Percentiles rank a stretch among this genome's conserved stretches.
Conservation (phyloP, 2,113 vertebrate species). For the Hippopotamus amphibius region DNA sequence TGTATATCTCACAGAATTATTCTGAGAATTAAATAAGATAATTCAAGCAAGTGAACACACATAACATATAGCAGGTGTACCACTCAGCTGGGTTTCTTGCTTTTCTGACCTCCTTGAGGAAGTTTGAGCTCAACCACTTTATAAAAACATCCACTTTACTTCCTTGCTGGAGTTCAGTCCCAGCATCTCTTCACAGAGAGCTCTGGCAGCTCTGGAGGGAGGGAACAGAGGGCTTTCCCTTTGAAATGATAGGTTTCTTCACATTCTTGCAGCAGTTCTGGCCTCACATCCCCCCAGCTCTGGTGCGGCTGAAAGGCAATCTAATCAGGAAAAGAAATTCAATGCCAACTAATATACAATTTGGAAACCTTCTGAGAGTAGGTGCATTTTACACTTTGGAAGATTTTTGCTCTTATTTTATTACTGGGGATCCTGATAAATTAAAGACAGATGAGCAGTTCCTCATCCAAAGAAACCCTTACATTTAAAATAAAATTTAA, state of each 20-base stretch:
- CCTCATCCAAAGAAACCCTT: slow-evolving; percentile 76
- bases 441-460: slow-evolving; percentile 71
- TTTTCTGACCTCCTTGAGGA: not conserved
- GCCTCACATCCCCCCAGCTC: not conserved
- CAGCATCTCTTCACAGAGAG: not conserved
- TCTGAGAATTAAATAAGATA: not conserved
- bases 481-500: slow-evolving; percentile 78
- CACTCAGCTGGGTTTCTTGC: fast-evolving
- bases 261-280: not conserved
- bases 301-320: not conserved
- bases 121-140: fast-evolving
- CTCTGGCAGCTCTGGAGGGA: not conserved
- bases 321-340: slow-evolving; percentile 47
- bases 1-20: not conserved
- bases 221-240: not conserved
- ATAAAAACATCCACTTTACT: not conserved
- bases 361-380: slow-evolving; percentile 77
- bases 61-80: fast-evolving
- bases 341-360: slow-evolving; percentile 64
- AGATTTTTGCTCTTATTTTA: slow-evolving; percentile 78
- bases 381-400: slow-evolving; percentile 75
- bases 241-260: not conserved
- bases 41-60: fast-evolving
- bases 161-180: not conserved
- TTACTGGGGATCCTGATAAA: slow-evolving; percentile 81